Evolutionary conservation across 2,113 vertebrate species (phyloP), one percentile per base, ranked within the genome.

Genomic region (Hippolais icterina): DNA sequence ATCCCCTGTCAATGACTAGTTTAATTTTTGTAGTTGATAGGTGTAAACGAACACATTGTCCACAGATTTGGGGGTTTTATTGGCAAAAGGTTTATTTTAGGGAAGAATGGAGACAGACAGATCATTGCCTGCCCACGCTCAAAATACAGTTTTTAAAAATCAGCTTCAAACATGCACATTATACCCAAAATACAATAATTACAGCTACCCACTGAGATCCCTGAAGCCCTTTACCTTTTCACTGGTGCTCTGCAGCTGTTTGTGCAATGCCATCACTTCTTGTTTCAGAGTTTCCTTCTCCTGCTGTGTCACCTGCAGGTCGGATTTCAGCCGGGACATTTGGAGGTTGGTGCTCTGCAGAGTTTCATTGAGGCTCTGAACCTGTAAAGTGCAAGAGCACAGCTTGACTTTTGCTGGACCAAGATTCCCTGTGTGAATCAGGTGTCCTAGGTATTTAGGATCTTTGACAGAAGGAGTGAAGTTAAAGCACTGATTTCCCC

Each of bases 241-340:
- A 10, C 71, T 97, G 86, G 96, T 87, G 23, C 96, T 97, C 92
- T 99, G 99, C 94, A 99, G 98, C 41, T 98, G 97, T 86, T 98
- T 98, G 86, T 98, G 97, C 27, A 99, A 93, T 9, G 98, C 97
- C 47, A 98, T 24, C 68, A 98, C 97, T 89, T 99, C 99, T 41
- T 98, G 98, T 90, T 98, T 96, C 52, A 99, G 97, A 12, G 97
- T 93, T 10, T 99, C 99, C 89, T 98, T 98, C 97, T 99, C 99
- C 91, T 99, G 98, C 59, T 99, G 99, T 1, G 95, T 83, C 52
- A 97, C 96, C 39, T 57, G 96, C 23, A 99, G 93, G 77, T 99
- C 98, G 0, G 98, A 98, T 94, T 98, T 98, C 4, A 99, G 97
- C 19, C 35, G 95, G 53, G 98, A 57, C 57, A 98, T 96, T 35